These are phyloP conservation scores for Sakesphorus luctuosus DNA, from an alignment of 2,113 vertebrate genomes.

Conservation along the genomic window DNA sequence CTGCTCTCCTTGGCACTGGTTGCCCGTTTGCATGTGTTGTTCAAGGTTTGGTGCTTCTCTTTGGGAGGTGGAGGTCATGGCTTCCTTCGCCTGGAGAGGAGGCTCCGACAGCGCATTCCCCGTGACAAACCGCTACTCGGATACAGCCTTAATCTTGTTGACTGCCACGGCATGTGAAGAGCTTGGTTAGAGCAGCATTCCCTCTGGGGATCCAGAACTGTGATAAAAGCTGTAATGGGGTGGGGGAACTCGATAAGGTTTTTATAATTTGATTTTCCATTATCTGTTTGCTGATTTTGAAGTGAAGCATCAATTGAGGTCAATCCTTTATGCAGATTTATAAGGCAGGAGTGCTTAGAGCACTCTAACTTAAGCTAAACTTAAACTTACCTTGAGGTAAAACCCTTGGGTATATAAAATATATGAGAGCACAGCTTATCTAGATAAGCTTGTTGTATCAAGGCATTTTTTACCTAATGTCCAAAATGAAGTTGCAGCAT, in stretches of 20 bases:
- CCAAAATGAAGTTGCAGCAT: neutral
- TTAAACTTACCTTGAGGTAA: neutral
- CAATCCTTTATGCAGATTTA: conserved; percentile 11
- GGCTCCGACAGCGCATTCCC: neutral
- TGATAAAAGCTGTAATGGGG: conserved; percentile 1
- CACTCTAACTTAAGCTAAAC: neutral
- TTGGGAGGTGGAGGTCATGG: neutral
- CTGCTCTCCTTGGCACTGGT: neutral
- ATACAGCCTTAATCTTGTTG: conserved; percentile 29
- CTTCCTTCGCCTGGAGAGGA: neutral
- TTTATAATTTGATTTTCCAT: conserved; percentile 37
- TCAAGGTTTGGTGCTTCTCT: neutral
- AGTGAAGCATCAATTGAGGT: neutral
- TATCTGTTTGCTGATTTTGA: conserved; percentile 27
- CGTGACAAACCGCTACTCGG: neutral
- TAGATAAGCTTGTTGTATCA: neutral
- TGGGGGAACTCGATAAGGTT: neutral
- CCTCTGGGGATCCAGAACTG: conserved; percentile 10
- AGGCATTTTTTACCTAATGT: neutral
- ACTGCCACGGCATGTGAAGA: neutral
- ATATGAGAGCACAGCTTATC: neutral
- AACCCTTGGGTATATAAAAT: neutral
- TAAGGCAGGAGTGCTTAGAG: neutral
- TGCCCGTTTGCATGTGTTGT: neutral
- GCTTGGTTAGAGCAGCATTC: neutral